Percentiles rank a stretch among this genome's conserved stretches.
These are phyloP conservation scores for Phrynocephalus forsythii DNA, from an alignment of 2,797 vertebrate genomes.

Conservation along the genomic window DNA sequence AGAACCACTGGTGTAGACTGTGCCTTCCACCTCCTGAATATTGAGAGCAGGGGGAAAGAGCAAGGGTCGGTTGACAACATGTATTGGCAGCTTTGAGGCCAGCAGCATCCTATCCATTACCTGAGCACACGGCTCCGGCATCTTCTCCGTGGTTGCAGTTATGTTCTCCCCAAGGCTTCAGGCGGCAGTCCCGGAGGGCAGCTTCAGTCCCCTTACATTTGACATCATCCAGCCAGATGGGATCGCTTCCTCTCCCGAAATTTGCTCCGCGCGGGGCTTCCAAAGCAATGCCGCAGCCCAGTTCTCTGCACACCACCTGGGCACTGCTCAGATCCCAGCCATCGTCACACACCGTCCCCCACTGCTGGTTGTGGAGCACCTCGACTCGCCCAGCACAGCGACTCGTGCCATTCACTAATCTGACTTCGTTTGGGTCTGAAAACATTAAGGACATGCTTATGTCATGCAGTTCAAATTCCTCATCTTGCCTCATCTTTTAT, in stretches of 20 bases:
- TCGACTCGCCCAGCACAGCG: constrained; percentile 57
- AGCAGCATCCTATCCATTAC: constrained; percentile 32
- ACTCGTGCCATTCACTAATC: constrained; percentile 23
- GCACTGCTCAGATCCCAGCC: constrained; percentile 47
- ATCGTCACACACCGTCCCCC: constrained; percentile 54
- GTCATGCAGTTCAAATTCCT: not conserved
- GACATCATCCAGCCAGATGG: constrained; percentile 45
- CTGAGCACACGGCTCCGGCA: constrained; percentile 58
- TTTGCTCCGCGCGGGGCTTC: fast-evolving
- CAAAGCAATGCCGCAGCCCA: constrained; percentile 53
- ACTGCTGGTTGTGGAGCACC: constrained; percentile 34
- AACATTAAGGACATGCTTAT: not conserved
- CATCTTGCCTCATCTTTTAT: not conserved
- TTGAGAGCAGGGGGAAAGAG: not conserved
- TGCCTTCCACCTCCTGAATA: too few species aligned
- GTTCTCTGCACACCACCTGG: constrained; percentile 60
- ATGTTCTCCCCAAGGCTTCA: not conserved
- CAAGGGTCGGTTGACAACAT: not conserved
- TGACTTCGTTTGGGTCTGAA: not conserved
- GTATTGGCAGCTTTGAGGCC: not conserved
- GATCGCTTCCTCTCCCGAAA: constrained; percentile 28
- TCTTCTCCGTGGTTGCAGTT: constrained; percentile 52
- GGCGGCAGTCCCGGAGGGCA: constrained; percentile 20
- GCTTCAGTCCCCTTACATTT: constrained; percentile 37
- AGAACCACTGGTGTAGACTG: not conserved